Evolutionary conservation across 2,113 vertebrate species (phyloP), one percentile per base, ranked within the genome.

Genomic region (Dicaeum eximium): DNA sequence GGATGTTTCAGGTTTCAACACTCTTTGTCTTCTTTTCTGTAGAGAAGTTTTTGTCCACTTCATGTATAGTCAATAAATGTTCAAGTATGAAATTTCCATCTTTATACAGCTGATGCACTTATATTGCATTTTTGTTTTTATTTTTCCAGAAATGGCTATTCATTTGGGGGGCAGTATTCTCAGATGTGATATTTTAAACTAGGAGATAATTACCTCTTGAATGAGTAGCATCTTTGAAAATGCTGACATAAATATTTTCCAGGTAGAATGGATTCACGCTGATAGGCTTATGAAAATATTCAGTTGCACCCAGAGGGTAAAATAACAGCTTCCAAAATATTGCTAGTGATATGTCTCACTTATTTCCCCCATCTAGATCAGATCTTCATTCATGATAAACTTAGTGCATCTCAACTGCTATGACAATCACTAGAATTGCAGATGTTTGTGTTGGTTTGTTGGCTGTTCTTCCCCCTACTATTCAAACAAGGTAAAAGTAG

Each of bases 191-290:
- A 67, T 62, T 91, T 56, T 89, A 66, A 94, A 89, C 61, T 48
- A 74, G 51, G 50, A 91, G 64, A 81, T 92, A 92, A 96, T 80
- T 94, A 79, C 38, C 9, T 92, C 48, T 86, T 95, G 93, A 73
- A 93, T 73, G 84, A 87, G 35, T 78, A 84, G 53, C 24, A 64
- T 86, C 65, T 84, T 91, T 89, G 53, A 87, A 97, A 94, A 86
- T 73, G 82, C 64, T 80, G 72, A 73, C 67, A 70, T 69, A 92
- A 81, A 33, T 92, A 56, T 90, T 93, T 94, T 92, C 33, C 71
- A 94, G 51, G 87, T 93, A 90, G 67, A 83, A 92, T 24, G 42
- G 62, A 81, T 80, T 91, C 45, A 62, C 2, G 33, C 61, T 95
- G 27, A 72, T 79, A 82, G 69, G 19, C 54, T 82, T 80, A 67